Percentiles rank a stretch among this genome's conserved stretches.
Conservation (phyloP, 2,113 vertebrate genomes). For the Phoenicopterus ruber region DNA sequence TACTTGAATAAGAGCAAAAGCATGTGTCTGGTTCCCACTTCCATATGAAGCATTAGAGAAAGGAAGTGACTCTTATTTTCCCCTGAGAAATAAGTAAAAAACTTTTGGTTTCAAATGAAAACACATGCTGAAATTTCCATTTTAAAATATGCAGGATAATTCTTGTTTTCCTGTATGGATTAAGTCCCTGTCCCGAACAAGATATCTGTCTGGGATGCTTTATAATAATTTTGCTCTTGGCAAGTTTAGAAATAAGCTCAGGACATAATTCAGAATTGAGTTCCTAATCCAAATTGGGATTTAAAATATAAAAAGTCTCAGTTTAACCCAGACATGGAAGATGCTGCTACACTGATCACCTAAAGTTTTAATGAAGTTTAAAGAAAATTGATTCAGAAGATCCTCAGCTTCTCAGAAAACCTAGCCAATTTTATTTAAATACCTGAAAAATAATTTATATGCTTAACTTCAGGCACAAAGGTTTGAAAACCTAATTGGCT, state of each 20-base stretch:
- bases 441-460: constrained; percentile 54
- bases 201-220: constrained; percentile 6
- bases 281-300: constrained; percentile 54
- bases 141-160: constrained; percentile 36
- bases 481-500: constrained; percentile 42
- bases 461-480: constrained; percentile 45
- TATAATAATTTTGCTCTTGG: constrained; percentile 45
- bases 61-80: neutral
- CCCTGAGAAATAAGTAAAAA: neutral
- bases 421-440: constrained; percentile 31
- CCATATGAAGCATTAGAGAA: neutral
- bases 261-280: constrained; percentile 37
- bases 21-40: neutral
- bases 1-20: neutral
- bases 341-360: neutral
- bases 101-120: constrained; percentile 34
- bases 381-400: constrained; percentile 28
- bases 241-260: constrained; percentile 37
- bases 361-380: constrained; percentile 48
- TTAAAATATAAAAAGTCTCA: constrained; percentile 18
- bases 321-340: neutral
- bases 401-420: neutral
- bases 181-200: constrained; percentile 37
- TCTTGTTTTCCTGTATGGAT: constrained; percentile 50
- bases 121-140: constrained; percentile 37